Base-by-base conservation (phyloP, 2,113 vertebrate genomes). In the Cyprinodon tularosa region DNA sequence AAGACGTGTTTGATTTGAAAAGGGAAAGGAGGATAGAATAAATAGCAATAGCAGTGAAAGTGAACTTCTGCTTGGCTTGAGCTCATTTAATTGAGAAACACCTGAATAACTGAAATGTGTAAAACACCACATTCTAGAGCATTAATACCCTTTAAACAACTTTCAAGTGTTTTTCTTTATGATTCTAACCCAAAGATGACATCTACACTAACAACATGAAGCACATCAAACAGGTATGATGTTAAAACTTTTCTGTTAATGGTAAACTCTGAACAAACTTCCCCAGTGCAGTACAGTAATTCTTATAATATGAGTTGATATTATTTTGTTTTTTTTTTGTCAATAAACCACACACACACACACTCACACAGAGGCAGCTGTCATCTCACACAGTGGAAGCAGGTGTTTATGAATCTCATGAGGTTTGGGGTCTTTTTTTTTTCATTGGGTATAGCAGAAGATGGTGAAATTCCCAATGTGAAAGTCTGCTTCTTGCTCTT, bases 1-100 rank as follows among this genome's bases (percentile, higher is more conserved):
- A 96, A 98, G 95, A 95, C 93, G 93, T 83, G 85, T 89, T 89
- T 89, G 86, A 93, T 91, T 93, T 87, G 84, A 94, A 91, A 91
- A 90, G 71, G 80, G 78, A 88, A 90, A 90, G 83, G 77, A 86
- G 80, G 71, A 66, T 69, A 76, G 57, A 82, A 71, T 76, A n/a
- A 75, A 59, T 64, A 47, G 17, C 12, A 50, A 15, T 37, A 67
- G 68, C 50, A 48, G 67, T 77, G 45, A 78, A 57, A 77, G 74
- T 72, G 20, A 76, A 84, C 77, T 82, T 88, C 84, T 87, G 47
- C 82, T 82, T 78, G 50, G 29, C 50, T 69, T 64, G 62, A 39
- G 17, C 65, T 62, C 42, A 3, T 37, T 60, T 76, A 2, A 9
- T 39, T 45, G 13, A 71, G 22, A 48, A 37, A 67, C 11, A 48